Conservation (phyloP, 1,140 invertebrate species). For the Micrasema minimum region DNA sequence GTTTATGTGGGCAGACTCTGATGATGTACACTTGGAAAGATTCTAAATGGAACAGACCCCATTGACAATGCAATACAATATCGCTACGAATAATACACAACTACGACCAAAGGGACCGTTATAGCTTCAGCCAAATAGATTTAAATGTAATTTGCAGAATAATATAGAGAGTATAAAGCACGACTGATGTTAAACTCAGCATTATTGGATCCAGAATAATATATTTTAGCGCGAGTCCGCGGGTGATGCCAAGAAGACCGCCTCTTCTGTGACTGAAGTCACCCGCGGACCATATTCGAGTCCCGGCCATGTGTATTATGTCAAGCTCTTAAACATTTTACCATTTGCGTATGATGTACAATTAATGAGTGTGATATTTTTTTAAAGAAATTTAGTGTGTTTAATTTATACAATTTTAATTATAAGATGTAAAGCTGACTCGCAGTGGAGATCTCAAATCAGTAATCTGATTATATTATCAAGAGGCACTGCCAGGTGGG, state of each 20-base stretch:
- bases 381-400: slow-evolving; percentile 51
- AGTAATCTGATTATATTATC: slow-evolving; percentile 26
- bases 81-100: slow-evolving; percentile 12
- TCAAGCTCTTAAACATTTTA: slow-evolving; percentile 42
- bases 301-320: slow-evolving; percentile 10
- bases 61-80: slow-evolving; percentile 47
- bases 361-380: slow-evolving; percentile 53
- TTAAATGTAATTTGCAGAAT: slow-evolving; percentile 17
- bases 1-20: slow-evolving; percentile 16
- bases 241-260: slow-evolving; percentile 5
- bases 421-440: slow-evolving; percentile 45
- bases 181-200: neutral
- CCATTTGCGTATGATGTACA: slow-evolving; percentile 51
- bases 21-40: slow-evolving; percentile 22
- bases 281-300: neutral
- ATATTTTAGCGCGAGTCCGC: neutral
- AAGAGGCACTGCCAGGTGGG: slow-evolving; percentile 38
- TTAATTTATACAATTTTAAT: slow-evolving; percentile 52
- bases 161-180: slow-evolving; percentile 6
- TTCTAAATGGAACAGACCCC: slow-evolving; percentile 51
- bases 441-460: slow-evolving; percentile 48
- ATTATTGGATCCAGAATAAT: neutral
- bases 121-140: slow-evolving; percentile 29
- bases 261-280: slow-evolving; percentile 33
- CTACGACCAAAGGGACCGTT: slow-evolving; percentile 15